A percentile compares a stretch with the other conserved stretches of the same genome.
Conservation (phyloP, 2,888 invertebrate genomes). For the Caenorhabditis japonica region DNA sequence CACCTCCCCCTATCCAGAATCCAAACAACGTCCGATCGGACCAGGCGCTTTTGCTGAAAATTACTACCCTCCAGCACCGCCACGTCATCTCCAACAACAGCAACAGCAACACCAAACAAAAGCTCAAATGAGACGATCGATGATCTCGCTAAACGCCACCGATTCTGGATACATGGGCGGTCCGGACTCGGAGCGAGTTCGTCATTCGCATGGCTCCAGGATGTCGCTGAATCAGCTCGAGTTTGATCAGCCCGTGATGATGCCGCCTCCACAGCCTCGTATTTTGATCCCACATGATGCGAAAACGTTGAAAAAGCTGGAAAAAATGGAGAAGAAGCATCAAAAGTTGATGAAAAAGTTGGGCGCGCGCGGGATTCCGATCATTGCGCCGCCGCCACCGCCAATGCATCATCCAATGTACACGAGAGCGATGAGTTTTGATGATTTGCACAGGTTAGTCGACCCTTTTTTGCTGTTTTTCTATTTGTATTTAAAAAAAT, state of each 20-base stretch:
- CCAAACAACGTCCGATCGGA: slow-evolving; percentile 44
- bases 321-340: slow-evolving; percentile 65
- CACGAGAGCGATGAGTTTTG: slow-evolving; percentile 54
- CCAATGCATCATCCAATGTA: slow-evolving; percentile 51
- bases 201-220: slow-evolving; percentile 47
- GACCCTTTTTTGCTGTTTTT: neutral
- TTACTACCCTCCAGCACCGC: slow-evolving; percentile 27
- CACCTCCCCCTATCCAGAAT: slow-evolving; percentile 50
- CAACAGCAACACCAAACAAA: slow-evolving; percentile 23
- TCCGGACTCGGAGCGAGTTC: slow-evolving; percentile 33
- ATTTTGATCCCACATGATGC: slow-evolving; percentile 52
- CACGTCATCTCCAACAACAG: slow-evolving; percentile 21
- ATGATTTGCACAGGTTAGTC: slow-evolving; percentile 55
- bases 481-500: too few relatives aligned
- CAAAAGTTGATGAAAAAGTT: slow-evolving; percentile 60
- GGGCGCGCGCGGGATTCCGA: slow-evolving; percentile 43
- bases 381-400: slow-evolving; percentile 31
- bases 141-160: slow-evolving; percentile 51
- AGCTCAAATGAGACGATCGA: slow-evolving; percentile 46
- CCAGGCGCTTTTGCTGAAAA: slow-evolving; percentile 56
- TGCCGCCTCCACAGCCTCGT: slow-evolving; percentile 37
- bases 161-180: slow-evolving; percentile 43
- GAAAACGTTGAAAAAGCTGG: slow-evolving; percentile 63
- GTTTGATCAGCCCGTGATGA: slow-evolving; percentile 49
- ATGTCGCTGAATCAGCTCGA: slow-evolving; percentile 57